Evolutionary conservation across 2,113 vertebrate genomes (phyloP).

Genomic region (Eulacestoma nigropectus): DNA sequence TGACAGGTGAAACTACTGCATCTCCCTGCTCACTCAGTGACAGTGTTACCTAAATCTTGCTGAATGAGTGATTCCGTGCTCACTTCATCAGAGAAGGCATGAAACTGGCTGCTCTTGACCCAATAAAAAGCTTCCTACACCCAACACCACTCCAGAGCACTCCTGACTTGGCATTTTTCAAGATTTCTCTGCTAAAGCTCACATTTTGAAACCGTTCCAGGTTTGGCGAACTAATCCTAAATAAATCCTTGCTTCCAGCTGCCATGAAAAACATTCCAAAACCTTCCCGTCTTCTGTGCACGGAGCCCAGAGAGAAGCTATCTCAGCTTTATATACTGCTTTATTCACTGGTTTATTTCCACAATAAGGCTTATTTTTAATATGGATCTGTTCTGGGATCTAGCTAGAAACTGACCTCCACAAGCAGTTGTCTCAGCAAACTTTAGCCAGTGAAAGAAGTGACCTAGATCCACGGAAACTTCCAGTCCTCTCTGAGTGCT

Average conservation of each 20-base stretch:
- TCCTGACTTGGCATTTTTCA: background rate
- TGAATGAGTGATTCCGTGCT: background rate
- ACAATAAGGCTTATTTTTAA: background rate
- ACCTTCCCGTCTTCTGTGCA: background rate
- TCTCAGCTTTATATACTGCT: background rate
- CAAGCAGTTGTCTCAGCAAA: background rate
- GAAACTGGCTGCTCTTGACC: background rate
- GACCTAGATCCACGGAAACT: background rate
- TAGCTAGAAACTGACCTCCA: background rate
- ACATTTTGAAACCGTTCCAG: background rate
- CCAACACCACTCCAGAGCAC: background rate
- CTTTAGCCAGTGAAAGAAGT: background rate
- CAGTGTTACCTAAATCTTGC: background rate
- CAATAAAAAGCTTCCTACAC: background rate
- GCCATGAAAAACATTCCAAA: background rate
- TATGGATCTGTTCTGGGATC: background rate
- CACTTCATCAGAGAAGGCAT: background rate
- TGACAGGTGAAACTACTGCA: background rate
- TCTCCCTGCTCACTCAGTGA: background rate
- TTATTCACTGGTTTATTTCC: background rate
- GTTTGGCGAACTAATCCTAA: background rate
- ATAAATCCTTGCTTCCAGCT: background rate
- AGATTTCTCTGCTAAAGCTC: background rate
- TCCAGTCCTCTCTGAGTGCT: background rate
- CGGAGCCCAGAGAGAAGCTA: background rate